Percentiles rank a stretch among this genome's conserved stretches.
phyloP scores from a whole-genome alignment of 2,797 vertebrate species.

The Cynopterus sphinx region DNA sequence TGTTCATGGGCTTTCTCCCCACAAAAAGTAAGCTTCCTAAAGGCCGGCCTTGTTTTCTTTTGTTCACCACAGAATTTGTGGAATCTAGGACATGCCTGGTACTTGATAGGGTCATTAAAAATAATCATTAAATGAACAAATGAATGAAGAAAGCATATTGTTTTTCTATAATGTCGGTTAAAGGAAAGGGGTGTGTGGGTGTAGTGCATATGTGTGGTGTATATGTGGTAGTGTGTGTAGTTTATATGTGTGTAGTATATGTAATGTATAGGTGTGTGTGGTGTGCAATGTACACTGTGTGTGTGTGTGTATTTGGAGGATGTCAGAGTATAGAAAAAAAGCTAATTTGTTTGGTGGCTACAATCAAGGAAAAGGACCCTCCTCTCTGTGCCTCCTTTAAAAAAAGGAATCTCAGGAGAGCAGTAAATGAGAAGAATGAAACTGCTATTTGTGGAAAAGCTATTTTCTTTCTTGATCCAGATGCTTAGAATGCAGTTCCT shows the following conservation, averaged over 20 bases:
- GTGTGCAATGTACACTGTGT: background rate
- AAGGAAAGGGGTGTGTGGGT: background rate
- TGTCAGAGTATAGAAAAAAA: background rate
- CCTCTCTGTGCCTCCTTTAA: background rate
- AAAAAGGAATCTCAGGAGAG: background rate
- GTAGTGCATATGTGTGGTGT: background rate
- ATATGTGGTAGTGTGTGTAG: background rate
- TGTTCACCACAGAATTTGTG: background rate
- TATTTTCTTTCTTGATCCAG: background rate
- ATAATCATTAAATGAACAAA: background rate
- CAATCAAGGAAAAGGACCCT: background rate
- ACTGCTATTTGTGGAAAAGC: background rate
- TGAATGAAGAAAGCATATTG: background rate
- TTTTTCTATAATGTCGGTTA: background rate
- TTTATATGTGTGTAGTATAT: background rate
- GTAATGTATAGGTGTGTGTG: background rate
- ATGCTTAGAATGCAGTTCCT: background rate
- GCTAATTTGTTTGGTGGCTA: background rate
- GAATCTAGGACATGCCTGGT: background rate
- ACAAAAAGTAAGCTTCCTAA: background rate
- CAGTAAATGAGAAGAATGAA: background rate
- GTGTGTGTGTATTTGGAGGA: background rate
- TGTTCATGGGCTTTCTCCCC: background rate
- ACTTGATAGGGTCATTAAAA: background rate
- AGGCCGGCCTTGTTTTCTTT: background rate